phyloP scores from a whole-genome alignment of 2,113 vertebrate species.

The Tricholaema leucomelas region DNA sequence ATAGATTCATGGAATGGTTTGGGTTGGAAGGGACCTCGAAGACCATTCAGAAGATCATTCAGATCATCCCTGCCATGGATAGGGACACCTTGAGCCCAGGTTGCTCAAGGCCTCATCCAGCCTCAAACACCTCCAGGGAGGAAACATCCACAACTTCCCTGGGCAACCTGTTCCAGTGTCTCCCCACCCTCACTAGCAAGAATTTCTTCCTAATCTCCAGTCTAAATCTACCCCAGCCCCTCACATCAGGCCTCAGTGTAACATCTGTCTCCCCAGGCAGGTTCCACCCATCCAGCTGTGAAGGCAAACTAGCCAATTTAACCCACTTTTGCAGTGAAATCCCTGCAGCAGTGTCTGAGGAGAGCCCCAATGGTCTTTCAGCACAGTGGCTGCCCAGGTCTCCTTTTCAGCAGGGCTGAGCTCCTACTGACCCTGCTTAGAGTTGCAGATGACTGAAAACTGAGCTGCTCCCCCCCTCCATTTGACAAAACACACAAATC shows the following conservation, averaged over 20 bases:
- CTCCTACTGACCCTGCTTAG: background rate
- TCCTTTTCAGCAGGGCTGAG: background rate
- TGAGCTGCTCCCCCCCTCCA: background rate
- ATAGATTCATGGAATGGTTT: no score
- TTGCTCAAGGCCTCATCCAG: no score
- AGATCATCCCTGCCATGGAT: no score
- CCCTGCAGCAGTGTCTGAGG: background rate
- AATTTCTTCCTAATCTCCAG: no score
- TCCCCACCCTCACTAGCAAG: no score
- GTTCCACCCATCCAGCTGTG: fast-evolving
- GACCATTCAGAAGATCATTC: no score
- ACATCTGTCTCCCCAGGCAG: background rate
- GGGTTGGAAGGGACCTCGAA: no score
- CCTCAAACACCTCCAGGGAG: no score
- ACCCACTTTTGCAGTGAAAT: background rate
- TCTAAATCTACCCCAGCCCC: no score
- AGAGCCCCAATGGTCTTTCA: fast-evolving
- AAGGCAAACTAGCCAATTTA: fast-evolving
- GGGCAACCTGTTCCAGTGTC: no score
- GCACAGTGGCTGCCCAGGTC: background rate
- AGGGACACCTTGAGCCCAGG: no score
- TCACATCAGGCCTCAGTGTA: fast-evolving
- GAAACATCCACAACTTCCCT: no score
- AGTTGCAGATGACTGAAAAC: fast-evolving
- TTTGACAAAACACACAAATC: background rate